Evolutionary conservation across 2,888 invertebrate genomes (phyloP).

Genomic region (Hydraecia micacea): DNA sequence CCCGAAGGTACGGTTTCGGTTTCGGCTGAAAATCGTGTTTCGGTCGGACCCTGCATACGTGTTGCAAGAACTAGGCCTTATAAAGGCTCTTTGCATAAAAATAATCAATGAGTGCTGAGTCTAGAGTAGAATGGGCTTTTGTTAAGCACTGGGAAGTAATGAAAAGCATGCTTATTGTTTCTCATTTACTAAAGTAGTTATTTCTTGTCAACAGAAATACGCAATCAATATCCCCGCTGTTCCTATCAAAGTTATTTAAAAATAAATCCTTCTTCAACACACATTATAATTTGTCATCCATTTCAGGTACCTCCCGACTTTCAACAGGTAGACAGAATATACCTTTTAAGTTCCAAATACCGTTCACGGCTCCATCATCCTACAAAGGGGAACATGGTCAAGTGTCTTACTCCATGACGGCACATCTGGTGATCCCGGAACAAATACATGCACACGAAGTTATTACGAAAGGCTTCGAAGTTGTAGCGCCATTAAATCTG

Average conservation of each 20-base stretch:
- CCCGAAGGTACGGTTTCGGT: not conserved
- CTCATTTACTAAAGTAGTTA: not conserved
- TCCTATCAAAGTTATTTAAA: not conserved
- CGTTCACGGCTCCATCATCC: conserved; percentile 76
- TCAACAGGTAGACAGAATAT: conserved; percentile 72
- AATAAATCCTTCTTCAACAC: not conserved
- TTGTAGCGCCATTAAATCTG: conserved; percentile 79
- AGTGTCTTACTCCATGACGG: conserved; percentile 73
- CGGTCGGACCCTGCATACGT: not conserved
- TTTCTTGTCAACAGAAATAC: not conserved
- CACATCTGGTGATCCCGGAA: conserved; percentile 69
- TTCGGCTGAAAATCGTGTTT: not conserved
- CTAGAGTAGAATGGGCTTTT: not conserved
- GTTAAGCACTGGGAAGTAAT: not conserved
- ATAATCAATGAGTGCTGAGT: not conserved
- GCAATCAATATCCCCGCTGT: not conserved
- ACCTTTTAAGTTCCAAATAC: conserved; percentile 78
- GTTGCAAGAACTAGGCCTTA: not conserved
- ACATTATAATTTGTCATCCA: not conserved
- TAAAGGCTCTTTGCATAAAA: not conserved
- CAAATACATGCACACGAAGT: conserved; percentile 61
- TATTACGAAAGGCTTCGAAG: conserved; percentile 70
- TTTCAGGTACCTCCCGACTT: conserved; percentile 71
- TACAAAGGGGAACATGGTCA: conserved; percentile 74
- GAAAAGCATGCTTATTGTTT: not conserved